Evolutionary conservation across 2,113 vertebrate genomes (phyloP), one percentile per base, ranked within the genome.

Genomic region (Shinisaurus crocodilurus): DNA sequence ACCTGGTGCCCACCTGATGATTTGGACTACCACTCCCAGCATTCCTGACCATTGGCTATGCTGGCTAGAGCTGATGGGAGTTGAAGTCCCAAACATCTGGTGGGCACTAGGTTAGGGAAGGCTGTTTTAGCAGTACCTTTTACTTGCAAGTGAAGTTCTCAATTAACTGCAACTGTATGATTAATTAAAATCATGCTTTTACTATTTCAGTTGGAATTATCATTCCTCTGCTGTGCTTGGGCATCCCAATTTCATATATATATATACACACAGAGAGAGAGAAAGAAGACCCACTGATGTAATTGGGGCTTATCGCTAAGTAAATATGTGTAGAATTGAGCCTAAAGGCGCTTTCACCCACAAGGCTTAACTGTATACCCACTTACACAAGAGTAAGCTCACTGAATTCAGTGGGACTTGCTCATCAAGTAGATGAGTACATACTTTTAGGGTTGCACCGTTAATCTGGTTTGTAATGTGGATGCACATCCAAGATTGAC

Each of bases 121-220:
- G 50, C 50, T 54, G 50, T 10, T 10, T 54, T 84, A 10, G 50
- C 67, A 32, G 29, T 85, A 77, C 88, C 0, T 92, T n/a, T n/a
- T n/a, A n/a, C n/a, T n/a, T n/a, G 50, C 86, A 83, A 7, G 77
- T 43, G 89, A 94, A 69, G 32, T 69, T 18, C 1, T 77, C 82
- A 88, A 92, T 92, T 94, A 90, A 85, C 34, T 4, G 32, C 90
- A 23, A 45, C 50, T 84, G 91, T 86, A 91, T 89, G 88, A 69
- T 91, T 76, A 91, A n/a, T 92, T 72, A 76, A 75, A 82, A 54
- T 10, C 50, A 54, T 10, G n/a, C n/a, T n/a, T 4, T 69, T 63
- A 40, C n/a, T 37, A 2, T 25, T 82, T 43, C 23, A n/a, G n/a
- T n/a, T n/a, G n/a, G n/a, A n/a, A n/a, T n/a, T n/a, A n/a, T n/a